A percentile compares a stretch with the other conserved stretches of the same genome.
Conservation (phyloP, 2,797 vertebrate species). For the Paguma larvata region DNA sequence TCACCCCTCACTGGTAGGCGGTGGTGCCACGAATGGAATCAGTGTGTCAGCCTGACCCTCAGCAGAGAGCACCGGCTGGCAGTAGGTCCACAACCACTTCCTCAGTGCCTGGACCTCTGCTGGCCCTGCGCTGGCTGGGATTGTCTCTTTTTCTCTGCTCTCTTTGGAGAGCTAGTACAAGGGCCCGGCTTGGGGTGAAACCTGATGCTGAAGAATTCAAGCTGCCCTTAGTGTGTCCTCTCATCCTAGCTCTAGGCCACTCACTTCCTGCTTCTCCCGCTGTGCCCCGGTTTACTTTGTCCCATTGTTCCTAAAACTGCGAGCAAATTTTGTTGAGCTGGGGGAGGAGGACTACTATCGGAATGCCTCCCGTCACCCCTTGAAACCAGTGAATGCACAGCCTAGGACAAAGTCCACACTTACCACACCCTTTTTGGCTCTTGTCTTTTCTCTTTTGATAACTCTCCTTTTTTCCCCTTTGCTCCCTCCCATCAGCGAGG, state of each 20-base stretch:
- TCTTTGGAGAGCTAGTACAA: background rate
- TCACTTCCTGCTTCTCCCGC: conserved; percentile 2
- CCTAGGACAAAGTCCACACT: conserved; percentile 27
- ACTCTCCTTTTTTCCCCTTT: background rate
- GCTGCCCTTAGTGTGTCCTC: background rate
- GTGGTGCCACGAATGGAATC: background rate
- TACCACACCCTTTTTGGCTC: conserved; percentile 22
- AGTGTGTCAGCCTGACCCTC: background rate
- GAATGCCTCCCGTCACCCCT: background rate
- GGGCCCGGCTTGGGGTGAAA: background rate
- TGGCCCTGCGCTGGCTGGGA: background rate
- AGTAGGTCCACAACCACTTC: background rate
- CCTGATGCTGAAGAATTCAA: background rate
- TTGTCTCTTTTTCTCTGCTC: background rate
- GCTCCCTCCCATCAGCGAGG: background rate
- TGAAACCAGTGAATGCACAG: background rate
- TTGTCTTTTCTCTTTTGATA: conserved; percentile 55
- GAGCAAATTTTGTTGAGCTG: conserved; percentile 29
- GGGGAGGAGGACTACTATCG: background rate
- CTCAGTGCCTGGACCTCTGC: background rate
- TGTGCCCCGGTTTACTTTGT: conserved; percentile 38
- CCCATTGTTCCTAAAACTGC: conserved; percentile 13
- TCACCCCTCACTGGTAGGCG: background rate
- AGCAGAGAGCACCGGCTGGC: background rate
- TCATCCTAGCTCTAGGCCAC: background rate